phyloP scores from a whole-genome alignment of 2,797 vertebrate species.

The Orestias chungarensis region DNA sequence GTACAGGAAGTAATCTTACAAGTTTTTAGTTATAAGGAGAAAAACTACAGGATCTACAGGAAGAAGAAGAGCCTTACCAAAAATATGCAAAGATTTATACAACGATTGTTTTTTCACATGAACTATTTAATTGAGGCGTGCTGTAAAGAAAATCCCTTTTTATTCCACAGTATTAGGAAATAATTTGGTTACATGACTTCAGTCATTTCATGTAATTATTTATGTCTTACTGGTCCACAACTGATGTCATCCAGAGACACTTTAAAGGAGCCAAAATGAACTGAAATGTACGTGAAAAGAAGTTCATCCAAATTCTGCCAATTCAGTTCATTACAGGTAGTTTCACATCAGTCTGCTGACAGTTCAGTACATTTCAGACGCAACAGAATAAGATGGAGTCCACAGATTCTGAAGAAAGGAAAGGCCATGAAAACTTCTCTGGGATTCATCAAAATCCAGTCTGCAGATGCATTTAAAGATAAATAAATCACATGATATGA shows the following conservation, averaged over 20 bases:
- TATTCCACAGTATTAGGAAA: neutral
- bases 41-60: conserved; percentile 32
- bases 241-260: neutral
- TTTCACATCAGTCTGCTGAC: neutral
- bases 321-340: neutral
- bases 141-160: neutral
- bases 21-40: conserved; percentile 44
- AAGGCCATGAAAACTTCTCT: neutral
- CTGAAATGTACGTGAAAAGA: neutral
- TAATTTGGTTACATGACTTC: neutral
- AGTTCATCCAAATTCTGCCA: neutral
- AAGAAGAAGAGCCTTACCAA: too few relatives aligned
- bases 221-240: neutral
- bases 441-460: neutral
- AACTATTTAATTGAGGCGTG: neutral
- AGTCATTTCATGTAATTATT: neutral
- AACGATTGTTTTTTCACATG: neutral
- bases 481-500: too few relatives aligned
- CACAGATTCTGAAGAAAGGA: too few relatives aligned
- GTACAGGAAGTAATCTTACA: conserved; percentile 61
- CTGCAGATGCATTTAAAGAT: neutral
- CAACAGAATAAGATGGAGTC: neutral
- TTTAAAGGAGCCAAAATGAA: neutral
- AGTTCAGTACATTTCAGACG: neutral
- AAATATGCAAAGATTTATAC: neutral